Evolutionary conservation across 2,797 vertebrate species (phyloP).

Genomic region (Sphaeramia orbicularis): DNA sequence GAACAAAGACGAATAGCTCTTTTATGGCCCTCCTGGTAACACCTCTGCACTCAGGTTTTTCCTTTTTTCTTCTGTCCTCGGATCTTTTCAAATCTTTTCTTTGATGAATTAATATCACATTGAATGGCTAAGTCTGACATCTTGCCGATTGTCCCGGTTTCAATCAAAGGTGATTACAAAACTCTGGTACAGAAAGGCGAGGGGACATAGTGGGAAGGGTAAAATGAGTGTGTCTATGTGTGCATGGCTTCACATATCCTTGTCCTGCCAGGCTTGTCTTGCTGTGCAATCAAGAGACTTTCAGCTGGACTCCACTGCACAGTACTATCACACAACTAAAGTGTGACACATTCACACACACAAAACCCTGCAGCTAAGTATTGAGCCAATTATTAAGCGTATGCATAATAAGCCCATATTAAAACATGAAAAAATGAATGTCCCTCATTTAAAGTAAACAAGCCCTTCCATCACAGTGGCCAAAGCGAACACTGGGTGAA

Average conservation of each 20-base stretch:
- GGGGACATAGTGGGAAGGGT: slow-evolving; percentile 39
- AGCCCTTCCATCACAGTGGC: slow-evolving; percentile 40
- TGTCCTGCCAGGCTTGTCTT: slow-evolving; percentile 31
- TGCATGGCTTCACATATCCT: slow-evolving; percentile 18
- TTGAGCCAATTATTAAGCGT: slow-evolving; percentile 17
- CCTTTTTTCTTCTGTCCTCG: slow-evolving; percentile 38
- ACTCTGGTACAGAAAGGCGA: slow-evolving; percentile 55
- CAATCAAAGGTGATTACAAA: slow-evolving; percentile 79
- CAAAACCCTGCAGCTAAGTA: slow-evolving; percentile 16
- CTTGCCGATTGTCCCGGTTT: slow-evolving; percentile 71
- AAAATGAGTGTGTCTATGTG: slow-evolving; percentile 36
- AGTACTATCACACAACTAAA: not conserved
- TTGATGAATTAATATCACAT: slow-evolving; percentile 79
- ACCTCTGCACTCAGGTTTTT: slow-evolving; percentile 70
- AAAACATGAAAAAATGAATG: slow-evolving; percentile 40
- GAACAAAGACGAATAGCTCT: slow-evolving; percentile 83
- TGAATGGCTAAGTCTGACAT: slow-evolving; percentile 74
- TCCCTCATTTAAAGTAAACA: slow-evolving; percentile 43
- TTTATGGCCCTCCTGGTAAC: slow-evolving; percentile 81
- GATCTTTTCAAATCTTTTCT: slow-evolving; percentile 57
- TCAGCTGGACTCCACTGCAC: not conserved
- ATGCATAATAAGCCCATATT: slow-evolving; percentile 43
- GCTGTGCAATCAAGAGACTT: slow-evolving; percentile 41
- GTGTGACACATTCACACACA: slow-evolving; percentile 15
- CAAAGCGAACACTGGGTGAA: slow-evolving; percentile 11